phyloP scores from a whole-genome alignment of 2,888 invertebrate species.

The Allacma fusca region DNA sequence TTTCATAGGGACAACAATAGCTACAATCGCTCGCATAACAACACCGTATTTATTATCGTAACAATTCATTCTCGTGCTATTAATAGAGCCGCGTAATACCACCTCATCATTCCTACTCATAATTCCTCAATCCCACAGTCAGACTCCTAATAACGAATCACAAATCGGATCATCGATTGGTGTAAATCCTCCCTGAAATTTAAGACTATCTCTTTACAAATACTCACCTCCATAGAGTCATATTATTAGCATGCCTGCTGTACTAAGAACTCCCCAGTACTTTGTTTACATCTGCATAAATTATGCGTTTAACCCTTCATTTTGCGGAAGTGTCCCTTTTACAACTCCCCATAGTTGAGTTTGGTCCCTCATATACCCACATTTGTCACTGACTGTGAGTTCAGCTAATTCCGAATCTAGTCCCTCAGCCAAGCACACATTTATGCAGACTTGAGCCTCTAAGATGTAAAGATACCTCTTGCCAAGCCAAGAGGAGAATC shows the following conservation, averaged over 20 bases:
- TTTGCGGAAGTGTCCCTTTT: no score
- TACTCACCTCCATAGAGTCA: no score
- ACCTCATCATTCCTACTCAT: neutral
- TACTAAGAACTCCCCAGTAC: no score
- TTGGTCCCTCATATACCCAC: no score
- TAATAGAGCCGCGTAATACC: constrained; percentile 4
- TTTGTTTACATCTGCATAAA: no score
- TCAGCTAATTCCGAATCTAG: no score
- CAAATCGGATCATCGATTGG: neutral
- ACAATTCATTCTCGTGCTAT: neutral
- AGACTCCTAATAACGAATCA: neutral
- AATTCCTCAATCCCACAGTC: neutral
- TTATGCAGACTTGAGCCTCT: no score
- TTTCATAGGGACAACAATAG: neutral
- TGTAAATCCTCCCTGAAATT: neutral
- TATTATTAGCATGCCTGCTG: no score
- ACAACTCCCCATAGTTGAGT: no score
- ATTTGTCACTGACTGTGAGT: no score
- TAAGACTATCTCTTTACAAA: neutral
- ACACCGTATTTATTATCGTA: neutral
- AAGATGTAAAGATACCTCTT: neutral
- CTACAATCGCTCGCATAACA: neutral
- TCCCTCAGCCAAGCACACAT: no score
- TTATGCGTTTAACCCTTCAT: no score
- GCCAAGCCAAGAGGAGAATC: neutral